These are phyloP conservation scores for Nothocercus julius DNA, from an alignment of 2,113 vertebrate species.

Conservation along the genomic window DNA sequence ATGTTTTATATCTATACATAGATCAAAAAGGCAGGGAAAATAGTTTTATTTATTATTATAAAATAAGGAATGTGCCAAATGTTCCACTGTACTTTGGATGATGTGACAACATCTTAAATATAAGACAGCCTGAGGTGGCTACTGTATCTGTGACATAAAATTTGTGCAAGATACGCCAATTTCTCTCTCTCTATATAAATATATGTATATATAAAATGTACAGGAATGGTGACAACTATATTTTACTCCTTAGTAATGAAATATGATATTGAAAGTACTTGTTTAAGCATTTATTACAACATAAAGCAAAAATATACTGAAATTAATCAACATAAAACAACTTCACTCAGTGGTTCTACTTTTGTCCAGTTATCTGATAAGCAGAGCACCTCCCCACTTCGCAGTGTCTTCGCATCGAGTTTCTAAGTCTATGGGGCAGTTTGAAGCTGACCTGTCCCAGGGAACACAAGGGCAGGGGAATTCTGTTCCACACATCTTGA, in stretches of 20 bases:
- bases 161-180: neutral
- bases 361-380: neutral
- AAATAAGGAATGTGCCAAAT: neutral
- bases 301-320: neutral
- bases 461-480: neutral
- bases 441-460: neutral
- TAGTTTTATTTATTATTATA: neutral
- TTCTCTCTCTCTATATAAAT: neutral
- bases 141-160: neutral
- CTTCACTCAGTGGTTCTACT: neutral
- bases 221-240: neutral
- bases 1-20: neutral
- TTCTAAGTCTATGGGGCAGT: neutral
- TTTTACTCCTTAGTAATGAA: neutral
- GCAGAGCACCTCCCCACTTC: neutral
- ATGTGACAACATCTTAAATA: neutral
- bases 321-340: neutral
- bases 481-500: neutral
- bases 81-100: neutral
- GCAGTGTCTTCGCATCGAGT: neutral
- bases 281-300: neutral
- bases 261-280: neutral
- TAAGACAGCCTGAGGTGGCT: neutral
- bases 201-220: neutral
- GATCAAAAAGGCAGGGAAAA: neutral